Base-by-base conservation (phyloP, 2,797 vertebrate species). In the Cuniculus paca region DNA sequence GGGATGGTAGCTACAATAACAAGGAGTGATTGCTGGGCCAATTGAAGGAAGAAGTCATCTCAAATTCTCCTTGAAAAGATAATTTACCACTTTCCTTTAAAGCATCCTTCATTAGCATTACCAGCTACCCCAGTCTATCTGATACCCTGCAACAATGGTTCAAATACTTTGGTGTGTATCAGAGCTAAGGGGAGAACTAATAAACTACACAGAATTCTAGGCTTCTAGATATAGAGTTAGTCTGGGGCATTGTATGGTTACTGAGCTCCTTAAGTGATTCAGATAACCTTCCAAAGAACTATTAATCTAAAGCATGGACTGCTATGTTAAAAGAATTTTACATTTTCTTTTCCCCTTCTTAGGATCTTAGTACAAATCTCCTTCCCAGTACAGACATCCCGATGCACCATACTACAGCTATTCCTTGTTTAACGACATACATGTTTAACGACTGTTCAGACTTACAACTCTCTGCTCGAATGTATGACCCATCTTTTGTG, bases 251-350 rank as follows among this genome's bases (percentile, higher is more conserved):
- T 94, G 60, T 81, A 77, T 39, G 80, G 16, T 52, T 92, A 90
- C 42, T 70, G 63, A 68, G 65, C 88, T 95, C 74, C 45, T 13
- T n/a, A 88, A 74, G 34, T 81, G 82, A 84, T 61, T 90, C 86
- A 88, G 39, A 83, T 90, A 93, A 75, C 39, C 50, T 88, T 93
- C 5, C 61, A 88, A 90, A 93, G 4, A 97, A 93, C 31, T 31
- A 88, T 42, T 88, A n/a, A 36, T 24, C n/a, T 84, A 83, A 95
- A 24, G 72, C 39, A 83, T 42, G 77, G n/a, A 8, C 22, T 88
- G 65, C 42, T 54, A 58, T 39, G 24, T 74, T 84, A 75, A 68
- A 87, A 84, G 52, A 68, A 65, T 75, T 95, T 91, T 80, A 75
- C 61, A 61, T 84, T n/a, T 90, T 79, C 17, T 92, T 72, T 45